Evolutionary conservation across 2,113 vertebrate genomes (phyloP).

Genomic region (Hippocampus mohnikei): DNA sequence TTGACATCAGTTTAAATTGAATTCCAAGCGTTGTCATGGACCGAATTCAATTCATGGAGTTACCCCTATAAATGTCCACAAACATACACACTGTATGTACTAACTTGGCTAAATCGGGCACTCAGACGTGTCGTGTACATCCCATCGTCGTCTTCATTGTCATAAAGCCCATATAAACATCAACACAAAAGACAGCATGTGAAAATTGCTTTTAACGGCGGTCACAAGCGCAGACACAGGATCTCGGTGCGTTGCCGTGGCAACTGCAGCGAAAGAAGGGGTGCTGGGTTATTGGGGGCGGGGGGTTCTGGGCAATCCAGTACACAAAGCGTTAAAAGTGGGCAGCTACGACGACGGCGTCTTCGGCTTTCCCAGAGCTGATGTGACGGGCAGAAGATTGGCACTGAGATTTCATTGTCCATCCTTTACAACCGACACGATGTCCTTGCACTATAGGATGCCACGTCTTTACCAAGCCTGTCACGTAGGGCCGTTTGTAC

Average conservation of each 20-base stretch:
- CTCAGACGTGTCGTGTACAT: not conserved
- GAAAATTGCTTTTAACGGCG: slow-evolving; percentile 41
- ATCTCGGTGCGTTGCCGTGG: slow-evolving; percentile 61
- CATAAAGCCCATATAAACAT: not conserved
- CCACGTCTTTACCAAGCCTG: slow-evolving; percentile 51
- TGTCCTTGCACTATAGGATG: slow-evolving; percentile 53
- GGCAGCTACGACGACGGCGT: not conserved
- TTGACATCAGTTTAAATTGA: no score
- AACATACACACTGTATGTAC: not conserved
- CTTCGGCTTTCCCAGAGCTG: slow-evolving; percentile 14
- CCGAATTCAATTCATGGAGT: no score
- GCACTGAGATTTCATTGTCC: slow-evolving; percentile 38
- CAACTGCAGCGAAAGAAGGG: slow-evolving; percentile 48
- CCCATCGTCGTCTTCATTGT: not conserved
- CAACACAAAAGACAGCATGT: slow-evolving; percentile 43
- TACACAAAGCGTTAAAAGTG: slow-evolving; percentile 30
- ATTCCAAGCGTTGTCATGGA: no score
- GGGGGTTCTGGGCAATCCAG: slow-evolving; percentile 4
- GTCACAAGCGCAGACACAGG: slow-evolving; percentile 60
- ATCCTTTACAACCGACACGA: slow-evolving; percentile 30
- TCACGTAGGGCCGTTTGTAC: slow-evolving; percentile 51
- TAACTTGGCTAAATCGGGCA: not conserved
- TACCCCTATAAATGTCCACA: no score
- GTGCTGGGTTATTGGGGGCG: not conserved
- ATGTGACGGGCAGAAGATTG: slow-evolving; percentile 32